Evolutionary conservation across 23 tunicate species (phyloP).

Genomic region (Diplosoma virens): DNA sequence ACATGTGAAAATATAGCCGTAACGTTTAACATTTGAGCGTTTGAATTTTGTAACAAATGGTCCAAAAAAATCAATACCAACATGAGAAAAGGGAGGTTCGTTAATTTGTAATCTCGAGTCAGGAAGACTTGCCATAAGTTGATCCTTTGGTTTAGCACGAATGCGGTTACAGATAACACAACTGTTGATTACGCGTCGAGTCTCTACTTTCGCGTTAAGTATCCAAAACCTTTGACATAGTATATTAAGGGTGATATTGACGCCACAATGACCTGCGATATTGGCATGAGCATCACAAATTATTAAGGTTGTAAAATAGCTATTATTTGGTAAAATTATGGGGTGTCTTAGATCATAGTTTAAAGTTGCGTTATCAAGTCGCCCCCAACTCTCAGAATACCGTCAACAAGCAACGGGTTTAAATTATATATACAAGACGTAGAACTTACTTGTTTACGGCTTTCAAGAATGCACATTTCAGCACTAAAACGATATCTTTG

Average conservation of each 20-base stretch:
- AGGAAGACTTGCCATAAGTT: too few relatives aligned
- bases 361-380: background rate
- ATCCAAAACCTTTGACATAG: background rate
- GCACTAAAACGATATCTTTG: background rate
- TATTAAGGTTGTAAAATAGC: background rate
- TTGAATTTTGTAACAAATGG: background rate
- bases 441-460: background rate
- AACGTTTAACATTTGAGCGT: background rate
- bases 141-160: too few relatives aligned
- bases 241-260: background rate
- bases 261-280: background rate
- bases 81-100: too few relatives aligned
- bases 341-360: slow-evolving; percentile 1
- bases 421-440: background rate
- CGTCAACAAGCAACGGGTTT: slow-evolving; percentile 2
- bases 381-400: slow-evolving; percentile 4
- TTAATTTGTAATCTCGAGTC: too few relatives aligned
- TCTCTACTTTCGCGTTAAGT: too few relatives aligned
- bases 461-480: too few relatives aligned
- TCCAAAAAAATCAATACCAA: background rate
- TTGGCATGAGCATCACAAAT: background rate
- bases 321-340: background rate
- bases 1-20: background rate
- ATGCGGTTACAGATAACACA: too few relatives aligned
- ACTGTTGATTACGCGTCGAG: too few relatives aligned